A percentile compares a stretch with the other conserved stretches of the same genome.
phyloP scores from a whole-genome alignment of 2,113 vertebrate genomes.

The Synchiropus splendidus region DNA sequence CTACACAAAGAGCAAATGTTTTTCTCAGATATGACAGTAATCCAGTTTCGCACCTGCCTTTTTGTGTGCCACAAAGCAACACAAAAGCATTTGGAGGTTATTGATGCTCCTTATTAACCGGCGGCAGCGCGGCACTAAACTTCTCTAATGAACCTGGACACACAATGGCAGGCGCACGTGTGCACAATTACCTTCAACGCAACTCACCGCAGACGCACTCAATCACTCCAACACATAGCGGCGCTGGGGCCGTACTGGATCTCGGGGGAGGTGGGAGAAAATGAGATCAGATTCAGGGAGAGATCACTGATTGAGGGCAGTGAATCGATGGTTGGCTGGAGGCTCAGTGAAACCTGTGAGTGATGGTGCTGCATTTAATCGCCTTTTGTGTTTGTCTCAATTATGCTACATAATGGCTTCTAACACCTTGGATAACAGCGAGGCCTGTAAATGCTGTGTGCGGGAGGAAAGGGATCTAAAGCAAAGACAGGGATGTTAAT shows the following conservation, averaged over 20 bases:
- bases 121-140: background rate
- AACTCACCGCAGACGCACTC: conserved; percentile 13
- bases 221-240: conserved; percentile 34
- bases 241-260: conserved; percentile 7
- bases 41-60: no score
- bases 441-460: conserved; percentile 36
- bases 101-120: conserved; percentile 34
- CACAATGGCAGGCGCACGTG: conserved; percentile 1
- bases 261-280: conserved; percentile 34
- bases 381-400: conserved; percentile 68
- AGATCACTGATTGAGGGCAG: conserved; percentile 73
- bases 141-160: background rate
- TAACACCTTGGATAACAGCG: conserved; percentile 56
- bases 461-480: conserved; percentile 29
- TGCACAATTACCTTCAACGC: background rate
- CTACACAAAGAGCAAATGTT: no score
- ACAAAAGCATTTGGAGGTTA: background rate
- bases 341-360: conserved; percentile 57
- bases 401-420: conserved; percentile 66
- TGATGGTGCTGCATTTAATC: conserved; percentile 68
- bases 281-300: conserved; percentile 61
- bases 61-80: no score
- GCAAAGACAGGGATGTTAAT: conserved; percentile 51
- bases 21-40: no score
- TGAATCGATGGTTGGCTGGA: conserved; percentile 64